These are phyloP conservation scores for Montipora cactus DNA, from an alignment of 64 coral and sea anemone species.

Conservation along the genomic window DNA sequence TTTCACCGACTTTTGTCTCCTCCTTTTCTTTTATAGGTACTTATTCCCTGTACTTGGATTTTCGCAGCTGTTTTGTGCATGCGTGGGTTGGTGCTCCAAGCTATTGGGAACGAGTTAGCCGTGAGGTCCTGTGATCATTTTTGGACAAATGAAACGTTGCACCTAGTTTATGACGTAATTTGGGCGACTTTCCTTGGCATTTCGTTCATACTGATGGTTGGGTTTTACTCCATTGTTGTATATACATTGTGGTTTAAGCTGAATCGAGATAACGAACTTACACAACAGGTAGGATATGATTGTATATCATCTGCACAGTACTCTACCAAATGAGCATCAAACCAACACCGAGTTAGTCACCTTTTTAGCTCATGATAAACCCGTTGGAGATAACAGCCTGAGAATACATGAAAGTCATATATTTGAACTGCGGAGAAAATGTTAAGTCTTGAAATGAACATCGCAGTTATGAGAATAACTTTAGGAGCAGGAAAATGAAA, in stretches of 20 bases:
- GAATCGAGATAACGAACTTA: not conserved
- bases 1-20: too few species aligned
- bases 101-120: not conserved
- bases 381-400: too few species aligned
- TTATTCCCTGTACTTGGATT: not conserved
- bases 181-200: constrained; percentile 11
- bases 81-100: not conserved
- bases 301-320: too few species aligned
- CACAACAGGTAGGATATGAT: not conserved
- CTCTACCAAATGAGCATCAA: too few species aligned
- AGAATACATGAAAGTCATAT: too few species aligned
- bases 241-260: constrained; percentile 39
- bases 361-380: too few species aligned
- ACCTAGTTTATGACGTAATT: not conserved
- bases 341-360: too few species aligned
- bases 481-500: too few species aligned
- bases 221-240: constrained; percentile 38
- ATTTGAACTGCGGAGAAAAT: too few species aligned
- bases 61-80: not conserved
- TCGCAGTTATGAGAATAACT: too few species aligned
- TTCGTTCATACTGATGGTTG: constrained; percentile 6
- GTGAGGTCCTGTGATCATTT: not conserved
- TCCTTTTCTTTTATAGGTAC: not conserved
- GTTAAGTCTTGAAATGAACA: too few species aligned
- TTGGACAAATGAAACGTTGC: not conserved